Percentiles rank a stretch among this genome's conserved stretches.
phyloP scores from a whole-genome alignment of 2,113 vertebrate genomes.

The Oryzias curvinotus region DNA sequence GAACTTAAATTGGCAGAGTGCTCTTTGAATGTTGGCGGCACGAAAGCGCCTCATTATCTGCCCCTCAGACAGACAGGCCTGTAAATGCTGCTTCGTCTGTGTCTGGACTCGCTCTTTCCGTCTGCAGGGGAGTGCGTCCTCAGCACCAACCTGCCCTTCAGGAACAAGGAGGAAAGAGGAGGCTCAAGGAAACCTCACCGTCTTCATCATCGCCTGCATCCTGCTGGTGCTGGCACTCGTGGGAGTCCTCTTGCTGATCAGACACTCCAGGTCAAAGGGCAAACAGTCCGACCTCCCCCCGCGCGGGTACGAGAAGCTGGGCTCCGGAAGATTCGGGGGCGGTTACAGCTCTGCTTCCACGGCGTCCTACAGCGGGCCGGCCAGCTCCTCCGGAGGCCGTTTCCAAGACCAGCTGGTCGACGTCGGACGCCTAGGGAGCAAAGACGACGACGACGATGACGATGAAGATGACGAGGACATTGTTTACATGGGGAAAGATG shows the following conservation, averaged over 20 bases:
- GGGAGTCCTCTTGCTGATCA: constrained; percentile 75
- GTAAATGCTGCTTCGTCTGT: not conserved
- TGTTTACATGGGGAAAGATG: constrained; percentile 95
- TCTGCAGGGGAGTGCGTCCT: constrained; percentile 86
- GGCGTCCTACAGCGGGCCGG: constrained; percentile 51
- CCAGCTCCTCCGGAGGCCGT: constrained; percentile 62
- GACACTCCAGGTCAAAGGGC: constrained; percentile 74
- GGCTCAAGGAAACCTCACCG: constrained; percentile 63
- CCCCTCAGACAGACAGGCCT: not conserved
- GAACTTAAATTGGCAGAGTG: constrained; percentile 2
- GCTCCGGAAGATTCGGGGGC: constrained; percentile 57
- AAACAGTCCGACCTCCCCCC: constrained; percentile 45
- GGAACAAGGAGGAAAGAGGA: constrained; percentile 55
- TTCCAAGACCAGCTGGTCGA: constrained; percentile 84
- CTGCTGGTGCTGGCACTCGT: constrained; percentile 79
- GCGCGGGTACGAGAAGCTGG: constrained; percentile 86
- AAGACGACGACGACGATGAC: constrained; percentile 68
- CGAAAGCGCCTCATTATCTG: not conserved
- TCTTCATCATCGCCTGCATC: constrained; percentile 80
- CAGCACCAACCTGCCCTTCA: constrained; percentile 63
- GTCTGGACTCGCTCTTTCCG: constrained; percentile 1
- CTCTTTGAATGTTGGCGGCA: constrained; percentile 10
- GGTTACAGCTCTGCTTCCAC: constrained; percentile 58
- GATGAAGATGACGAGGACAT: constrained; percentile 90
- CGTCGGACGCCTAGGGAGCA: constrained; percentile 58